Evolutionary conservation across 2,797 vertebrate species (phyloP).

Genomic region (Sebastes kiyomatsui): DNA sequence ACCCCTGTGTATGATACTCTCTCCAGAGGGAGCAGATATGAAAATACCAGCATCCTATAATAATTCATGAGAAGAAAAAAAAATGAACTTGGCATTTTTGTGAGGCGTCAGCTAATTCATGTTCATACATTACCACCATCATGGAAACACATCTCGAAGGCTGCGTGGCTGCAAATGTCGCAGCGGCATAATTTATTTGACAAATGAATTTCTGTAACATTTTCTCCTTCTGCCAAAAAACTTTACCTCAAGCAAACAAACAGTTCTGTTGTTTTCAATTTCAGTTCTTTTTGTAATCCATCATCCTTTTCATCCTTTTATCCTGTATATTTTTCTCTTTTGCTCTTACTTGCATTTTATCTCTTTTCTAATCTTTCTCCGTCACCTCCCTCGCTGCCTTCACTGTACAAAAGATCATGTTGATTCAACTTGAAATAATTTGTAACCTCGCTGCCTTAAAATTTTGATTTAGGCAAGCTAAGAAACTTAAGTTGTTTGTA

Average conservation of each 20-base stretch:
- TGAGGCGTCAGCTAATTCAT: background rate
- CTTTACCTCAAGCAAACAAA: background rate
- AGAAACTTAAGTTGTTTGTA: no score
- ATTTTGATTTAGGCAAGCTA: no score
- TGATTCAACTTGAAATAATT: no score
- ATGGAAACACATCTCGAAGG: background rate
- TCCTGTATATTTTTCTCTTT: background rate
- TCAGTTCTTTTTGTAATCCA: background rate
- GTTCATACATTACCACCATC: background rate
- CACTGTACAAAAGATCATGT: no score
- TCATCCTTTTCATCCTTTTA: background rate
- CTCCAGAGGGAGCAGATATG: no score
- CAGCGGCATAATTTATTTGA: background rate
- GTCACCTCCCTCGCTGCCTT: background rate
- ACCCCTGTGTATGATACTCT: no score
- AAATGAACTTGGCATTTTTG: background rate
- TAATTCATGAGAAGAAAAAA: background rate
- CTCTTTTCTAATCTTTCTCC: background rate
- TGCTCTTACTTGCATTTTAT: background rate
- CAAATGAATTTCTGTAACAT: background rate
- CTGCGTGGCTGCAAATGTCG: background rate
- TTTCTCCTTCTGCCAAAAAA: background rate
- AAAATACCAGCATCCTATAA: background rate
- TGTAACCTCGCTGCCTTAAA: no score
- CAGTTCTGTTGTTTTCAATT: background rate